A percentile compares a stretch with the other conserved stretches of the same genome.
Conservation (phyloP, 2,113 vertebrate species). For the Desmodus rotundus region DNA sequence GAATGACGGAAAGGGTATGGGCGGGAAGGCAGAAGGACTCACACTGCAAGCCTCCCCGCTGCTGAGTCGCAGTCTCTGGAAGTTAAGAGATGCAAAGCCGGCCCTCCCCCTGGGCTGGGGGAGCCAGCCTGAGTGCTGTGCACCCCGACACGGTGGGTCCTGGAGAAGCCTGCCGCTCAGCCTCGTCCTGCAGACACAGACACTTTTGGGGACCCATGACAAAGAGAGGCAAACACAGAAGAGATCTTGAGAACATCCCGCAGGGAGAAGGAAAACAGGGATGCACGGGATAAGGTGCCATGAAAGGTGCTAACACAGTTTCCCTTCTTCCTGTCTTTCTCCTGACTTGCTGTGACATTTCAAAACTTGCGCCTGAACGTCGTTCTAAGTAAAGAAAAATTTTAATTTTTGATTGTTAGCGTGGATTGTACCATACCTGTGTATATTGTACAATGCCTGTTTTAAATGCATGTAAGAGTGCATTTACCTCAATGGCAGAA, state of each 20-base stretch:
- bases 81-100: background rate
- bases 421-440: background rate
- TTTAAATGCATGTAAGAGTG: background rate
- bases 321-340: background rate
- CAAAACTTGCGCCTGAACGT: background rate
- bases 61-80: too few relatives aligned
- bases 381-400: background rate
- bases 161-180: background rate
- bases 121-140: rapidly evolving
- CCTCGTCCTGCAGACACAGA: background rate
- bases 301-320: background rate
- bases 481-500: background rate
- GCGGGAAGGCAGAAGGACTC: background rate
- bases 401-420: background rate
- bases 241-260: background rate
- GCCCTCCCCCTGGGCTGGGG: rapidly evolving
- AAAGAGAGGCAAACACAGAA: background rate
- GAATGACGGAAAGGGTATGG: background rate
- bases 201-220: background rate
- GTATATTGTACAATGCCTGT: background rate
- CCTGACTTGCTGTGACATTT: background rate
- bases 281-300: background rate
- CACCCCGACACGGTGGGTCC: background rate
- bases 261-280: background rate
- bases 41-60: rapidly evolving